These are phyloP conservation scores for Trisateles emortualis DNA, from an alignment of 2,888 invertebrate species.

Conservation along the genomic window DNA sequence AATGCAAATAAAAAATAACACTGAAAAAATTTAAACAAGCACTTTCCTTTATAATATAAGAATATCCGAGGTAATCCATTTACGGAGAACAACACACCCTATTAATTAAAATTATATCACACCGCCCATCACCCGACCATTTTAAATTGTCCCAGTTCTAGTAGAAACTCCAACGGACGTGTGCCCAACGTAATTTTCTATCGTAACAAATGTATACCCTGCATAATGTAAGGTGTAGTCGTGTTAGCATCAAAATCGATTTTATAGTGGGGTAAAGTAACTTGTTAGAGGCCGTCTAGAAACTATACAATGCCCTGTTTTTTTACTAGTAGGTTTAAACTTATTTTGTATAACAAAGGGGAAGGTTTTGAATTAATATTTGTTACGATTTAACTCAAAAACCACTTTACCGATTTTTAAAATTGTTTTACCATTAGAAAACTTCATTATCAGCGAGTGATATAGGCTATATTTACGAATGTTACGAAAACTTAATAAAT, in stretches of 20 bases:
- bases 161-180: conserved; percentile 10
- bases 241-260: conserved; percentile 35
- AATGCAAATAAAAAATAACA: too few species aligned
- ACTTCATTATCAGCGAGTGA: too few species aligned
- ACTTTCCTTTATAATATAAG: too few species aligned
- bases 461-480: too few species aligned
- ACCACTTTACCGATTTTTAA: too few species aligned
- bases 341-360: too few species aligned
- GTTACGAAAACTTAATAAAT: too few species aligned
- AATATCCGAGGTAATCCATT: not conserved
- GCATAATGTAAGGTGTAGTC: conserved; percentile 19
- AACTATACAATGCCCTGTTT: not conserved
- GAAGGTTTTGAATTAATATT: too few species aligned
- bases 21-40: too few species aligned
- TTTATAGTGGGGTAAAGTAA: conserved; percentile 24
- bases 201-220: conserved; percentile 19
- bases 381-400: too few species aligned
- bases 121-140: conserved; percentile 4
- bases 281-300: not conserved
- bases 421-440: too few species aligned
- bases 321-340: too few species aligned
- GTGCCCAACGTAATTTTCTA: conserved; percentile 22
- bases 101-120: not conserved
- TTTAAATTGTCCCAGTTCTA: conserved; percentile 8
- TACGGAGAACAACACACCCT: not conserved